Evolutionary conservation across 2,113 vertebrate genomes (phyloP).

Genomic region (Lophura nycthemera): DNA sequence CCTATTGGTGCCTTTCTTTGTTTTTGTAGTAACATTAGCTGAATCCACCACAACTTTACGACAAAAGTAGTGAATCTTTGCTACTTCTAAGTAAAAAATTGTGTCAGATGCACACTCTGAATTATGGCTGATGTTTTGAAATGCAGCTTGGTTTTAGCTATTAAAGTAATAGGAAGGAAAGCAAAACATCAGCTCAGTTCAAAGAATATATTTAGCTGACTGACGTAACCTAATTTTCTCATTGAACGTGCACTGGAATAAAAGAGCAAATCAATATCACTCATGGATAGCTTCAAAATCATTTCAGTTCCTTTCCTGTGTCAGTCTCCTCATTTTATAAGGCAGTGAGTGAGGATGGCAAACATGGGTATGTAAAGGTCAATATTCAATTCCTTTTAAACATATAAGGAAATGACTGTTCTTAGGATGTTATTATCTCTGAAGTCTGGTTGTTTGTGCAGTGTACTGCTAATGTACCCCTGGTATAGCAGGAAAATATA

Average conservation of each 20-base stretch:
- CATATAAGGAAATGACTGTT: not conserved
- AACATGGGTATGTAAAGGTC: not conserved
- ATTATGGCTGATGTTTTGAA: not conserved
- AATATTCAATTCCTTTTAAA: not conserved
- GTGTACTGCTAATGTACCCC: not conserved
- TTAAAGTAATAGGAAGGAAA: not conserved
- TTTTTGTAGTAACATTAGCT: not conserved
- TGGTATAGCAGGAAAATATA: not conserved
- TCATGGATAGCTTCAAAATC: constrained; percentile 9
- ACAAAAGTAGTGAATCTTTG: not conserved
- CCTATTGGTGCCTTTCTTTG: not conserved
- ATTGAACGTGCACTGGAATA: constrained; percentile 37
- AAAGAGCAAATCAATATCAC: constrained; percentile 33
- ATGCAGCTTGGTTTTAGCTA: not conserved
- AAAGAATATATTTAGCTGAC: constrained; percentile 32
- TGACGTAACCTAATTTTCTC: constrained; percentile 48
- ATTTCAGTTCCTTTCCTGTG: not conserved
- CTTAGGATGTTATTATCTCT: not conserved
- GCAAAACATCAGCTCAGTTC: not conserved
- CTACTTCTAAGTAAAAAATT: not conserved
- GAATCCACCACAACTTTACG: not conserved
- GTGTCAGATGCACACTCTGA: not conserved
- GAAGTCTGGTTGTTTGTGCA: not conserved
- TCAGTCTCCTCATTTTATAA: not conserved
- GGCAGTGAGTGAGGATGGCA: not conserved